Evolutionary conservation across 2,888 invertebrate genomes (phyloP).

Genomic region (Argyra leucocephala): DNA sequence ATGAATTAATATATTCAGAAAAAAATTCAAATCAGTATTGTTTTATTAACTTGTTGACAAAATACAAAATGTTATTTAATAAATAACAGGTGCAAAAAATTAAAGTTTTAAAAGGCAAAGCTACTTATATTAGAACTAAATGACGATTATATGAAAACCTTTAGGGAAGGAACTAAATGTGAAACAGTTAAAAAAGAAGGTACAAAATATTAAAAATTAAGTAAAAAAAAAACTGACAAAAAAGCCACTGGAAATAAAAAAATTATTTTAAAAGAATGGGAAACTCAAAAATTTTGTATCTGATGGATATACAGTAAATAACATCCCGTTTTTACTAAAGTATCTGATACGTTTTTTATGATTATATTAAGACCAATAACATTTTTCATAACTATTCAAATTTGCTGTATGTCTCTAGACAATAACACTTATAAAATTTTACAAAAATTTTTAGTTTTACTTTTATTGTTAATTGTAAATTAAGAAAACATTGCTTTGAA

Average conservation of each 20-base stretch:
- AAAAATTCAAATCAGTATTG: too few relatives aligned
- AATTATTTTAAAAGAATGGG: neutral
- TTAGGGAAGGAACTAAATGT: neutral
- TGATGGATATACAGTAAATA: neutral
- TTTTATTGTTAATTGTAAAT: too few relatives aligned
- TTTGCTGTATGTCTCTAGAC: too few relatives aligned
- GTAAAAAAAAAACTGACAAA: neutral
- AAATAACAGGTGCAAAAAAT: neutral
- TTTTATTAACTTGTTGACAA: neutral
- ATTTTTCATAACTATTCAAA: too few relatives aligned
- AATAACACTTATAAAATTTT: too few relatives aligned
- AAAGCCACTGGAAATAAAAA: neutral
- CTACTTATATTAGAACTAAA: neutral
- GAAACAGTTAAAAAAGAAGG: neutral
- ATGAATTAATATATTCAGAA: too few relatives aligned
- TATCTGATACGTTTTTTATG: neutral
- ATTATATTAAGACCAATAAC: too few relatives aligned
- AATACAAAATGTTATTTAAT: conserved; percentile 2
- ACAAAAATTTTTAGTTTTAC: too few relatives aligned
- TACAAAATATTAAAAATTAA: neutral
- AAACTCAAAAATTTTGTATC: neutral
- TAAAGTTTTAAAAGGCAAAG: neutral
- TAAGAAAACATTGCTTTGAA: too few relatives aligned
- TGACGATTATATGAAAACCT: neutral
- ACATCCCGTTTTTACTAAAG: neutral